These are phyloP conservation scores for Speoplatyrhinus poulsoni DNA, from an alignment of 2,113 vertebrate species.

Conservation along the genomic window DNA sequence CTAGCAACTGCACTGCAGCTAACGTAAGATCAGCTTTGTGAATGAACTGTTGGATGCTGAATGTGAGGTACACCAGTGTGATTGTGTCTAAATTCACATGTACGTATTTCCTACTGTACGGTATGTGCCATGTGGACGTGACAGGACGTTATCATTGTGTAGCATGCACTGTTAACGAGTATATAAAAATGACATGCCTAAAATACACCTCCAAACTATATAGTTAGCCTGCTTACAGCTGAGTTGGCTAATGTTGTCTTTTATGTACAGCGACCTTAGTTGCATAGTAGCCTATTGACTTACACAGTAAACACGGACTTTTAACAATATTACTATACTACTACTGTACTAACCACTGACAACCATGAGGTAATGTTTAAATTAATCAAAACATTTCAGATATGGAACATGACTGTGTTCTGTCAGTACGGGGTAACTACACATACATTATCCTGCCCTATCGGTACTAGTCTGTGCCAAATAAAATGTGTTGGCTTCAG, in stretches of 20 bases:
- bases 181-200: background rate
- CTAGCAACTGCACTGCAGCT: conserved; percentile 62
- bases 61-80: conserved; percentile 29
- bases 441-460: too few relatives aligned
- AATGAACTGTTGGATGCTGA: conserved; percentile 34
- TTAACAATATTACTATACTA: too few relatives aligned
- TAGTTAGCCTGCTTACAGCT: background rate
- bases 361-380: too few relatives aligned
- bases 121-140: background rate
- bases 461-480: too few relatives aligned
- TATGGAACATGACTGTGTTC: too few relatives aligned
- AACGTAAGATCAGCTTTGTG: conserved; percentile 62
- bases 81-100: conserved; percentile 20
- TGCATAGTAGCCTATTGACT: too few relatives aligned
- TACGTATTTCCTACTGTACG: conserved; percentile 1
- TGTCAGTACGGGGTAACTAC: too few relatives aligned
- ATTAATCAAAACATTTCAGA: too few relatives aligned
- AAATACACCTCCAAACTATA: background rate
- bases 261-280: too few relatives aligned
- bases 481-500: too few relatives aligned
- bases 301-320: too few relatives aligned
- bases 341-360: too few relatives aligned
- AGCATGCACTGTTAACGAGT: background rate
- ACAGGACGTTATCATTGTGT: background rate
- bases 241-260: background rate